Evolutionary conservation across 2,113 vertebrate species (phyloP).

Genomic region (Antechinus flavipes): DNA sequence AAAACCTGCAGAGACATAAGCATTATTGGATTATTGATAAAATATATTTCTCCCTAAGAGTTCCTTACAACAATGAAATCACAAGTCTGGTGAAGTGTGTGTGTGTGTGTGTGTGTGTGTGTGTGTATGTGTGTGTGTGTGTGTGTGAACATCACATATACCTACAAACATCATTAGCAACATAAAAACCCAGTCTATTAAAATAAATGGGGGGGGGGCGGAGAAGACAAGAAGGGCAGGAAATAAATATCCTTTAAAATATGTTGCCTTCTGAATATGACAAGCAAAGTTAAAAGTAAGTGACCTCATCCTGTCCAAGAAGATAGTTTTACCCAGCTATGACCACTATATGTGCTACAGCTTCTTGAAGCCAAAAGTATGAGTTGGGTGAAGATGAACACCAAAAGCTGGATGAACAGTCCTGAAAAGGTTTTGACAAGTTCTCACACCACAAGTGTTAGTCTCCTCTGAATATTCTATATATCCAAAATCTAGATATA

Average conservation of each 20-base stretch:
- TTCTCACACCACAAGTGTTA: neutral
- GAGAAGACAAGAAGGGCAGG: neutral
- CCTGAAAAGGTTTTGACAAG: neutral
- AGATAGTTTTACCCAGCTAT: no score
- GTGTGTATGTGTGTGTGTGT: neutral
- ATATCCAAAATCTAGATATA: neutral
- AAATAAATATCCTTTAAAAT: conserved; percentile 28
- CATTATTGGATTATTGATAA: neutral
- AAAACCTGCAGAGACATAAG: neutral
- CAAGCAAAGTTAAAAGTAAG: conserved; percentile 17
- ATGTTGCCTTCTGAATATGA: neutral
- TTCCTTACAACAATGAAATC: neutral
- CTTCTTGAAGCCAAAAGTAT: neutral
- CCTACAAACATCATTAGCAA: neutral
- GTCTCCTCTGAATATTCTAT: neutral
- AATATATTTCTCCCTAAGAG: neutral
- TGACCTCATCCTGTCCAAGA: neutral
- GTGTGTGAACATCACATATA: neutral
- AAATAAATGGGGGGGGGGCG: neutral
- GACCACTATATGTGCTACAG: neutral
- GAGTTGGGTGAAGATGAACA: neutral
- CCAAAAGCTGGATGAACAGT: neutral
- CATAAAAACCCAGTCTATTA: neutral
- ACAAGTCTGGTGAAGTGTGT: neutral
- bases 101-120: neutral